These are phyloP conservation scores for Xestia c-nigrum DNA, from an alignment of 2,888 invertebrate species.

Conservation along the genomic window DNA sequence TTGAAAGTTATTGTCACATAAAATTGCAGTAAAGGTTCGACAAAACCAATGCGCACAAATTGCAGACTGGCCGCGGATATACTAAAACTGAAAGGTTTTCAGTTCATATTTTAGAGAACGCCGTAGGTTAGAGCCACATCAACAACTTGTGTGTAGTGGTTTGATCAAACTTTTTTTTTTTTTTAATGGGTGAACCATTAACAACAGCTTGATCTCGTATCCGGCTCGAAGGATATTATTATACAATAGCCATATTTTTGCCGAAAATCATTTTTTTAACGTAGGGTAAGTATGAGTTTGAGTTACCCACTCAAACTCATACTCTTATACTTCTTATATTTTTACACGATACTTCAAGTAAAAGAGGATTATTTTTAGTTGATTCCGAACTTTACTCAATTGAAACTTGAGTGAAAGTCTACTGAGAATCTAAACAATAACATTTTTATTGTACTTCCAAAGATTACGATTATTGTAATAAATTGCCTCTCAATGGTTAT, in stretches of 20 bases:
- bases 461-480: constrained; percentile 33
- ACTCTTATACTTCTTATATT: constrained; percentile 1
- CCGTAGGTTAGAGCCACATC: not conserved
- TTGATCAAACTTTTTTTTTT: not conserved
- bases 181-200: not conserved
- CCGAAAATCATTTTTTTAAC: not conserved
- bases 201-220: not conserved
- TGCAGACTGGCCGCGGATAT: not conserved
- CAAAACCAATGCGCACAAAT: not conserved
- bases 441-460: constrained; percentile 34
- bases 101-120: not conserved
- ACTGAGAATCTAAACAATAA: constrained; percentile 38
- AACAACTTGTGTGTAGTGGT: not conserved
- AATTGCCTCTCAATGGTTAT: constrained; percentile 18
- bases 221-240: not conserved
- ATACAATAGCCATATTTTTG: not conserved
- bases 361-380: constrained; percentile 35
- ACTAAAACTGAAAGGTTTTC: not conserved
- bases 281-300: too few species aligned
- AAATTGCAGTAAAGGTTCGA: not conserved
- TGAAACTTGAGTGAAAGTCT: constrained; percentile 32
- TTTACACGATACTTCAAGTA: constrained; percentile 8
- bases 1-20: not conserved
- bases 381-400: constrained; percentile 35
- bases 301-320: constrained; percentile 9